Conservation (phyloP, 2,113 vertebrate species). For the mouse (Mus musculus) region DNA sequence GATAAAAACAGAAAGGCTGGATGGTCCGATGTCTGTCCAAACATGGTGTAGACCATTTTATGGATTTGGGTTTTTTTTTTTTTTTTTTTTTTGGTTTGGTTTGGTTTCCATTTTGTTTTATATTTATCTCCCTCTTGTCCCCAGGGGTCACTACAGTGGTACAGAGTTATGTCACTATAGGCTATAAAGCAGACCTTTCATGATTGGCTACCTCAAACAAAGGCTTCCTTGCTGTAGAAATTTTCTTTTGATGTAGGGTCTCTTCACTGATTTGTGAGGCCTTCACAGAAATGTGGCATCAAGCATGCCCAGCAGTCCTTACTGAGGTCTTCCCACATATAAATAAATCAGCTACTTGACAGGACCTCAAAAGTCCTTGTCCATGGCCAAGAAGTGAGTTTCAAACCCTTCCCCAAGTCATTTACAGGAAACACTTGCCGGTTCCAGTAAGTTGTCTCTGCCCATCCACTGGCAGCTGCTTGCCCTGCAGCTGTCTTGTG, state of each 20-base stretch:
- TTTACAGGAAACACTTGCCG: slow-evolving; percentile 56
- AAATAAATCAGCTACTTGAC: slow-evolving; percentile 24
- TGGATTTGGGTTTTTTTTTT: neutral
- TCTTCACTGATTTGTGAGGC: slow-evolving; percentile 51
- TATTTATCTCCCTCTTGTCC: neutral
- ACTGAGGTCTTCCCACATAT: slow-evolving; percentile 6
- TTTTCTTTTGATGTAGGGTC: neutral
- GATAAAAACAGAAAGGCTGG: slow-evolving; percentile 14
- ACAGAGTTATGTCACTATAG: neutral
- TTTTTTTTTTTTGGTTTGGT: neutral
- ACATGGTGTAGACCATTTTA: neutral
- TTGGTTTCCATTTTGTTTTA: too few species aligned
- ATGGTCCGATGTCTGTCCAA: neutral
- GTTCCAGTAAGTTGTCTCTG: slow-evolving; percentile 39
- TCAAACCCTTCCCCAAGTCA: slow-evolving; percentile 61
- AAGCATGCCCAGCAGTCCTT: slow-evolving; percentile 59
- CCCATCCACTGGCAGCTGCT: neutral
- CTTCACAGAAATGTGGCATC: neutral
- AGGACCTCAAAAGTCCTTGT: slow-evolving; percentile 15
- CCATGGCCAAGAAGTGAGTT: slow-evolving; percentile 48
- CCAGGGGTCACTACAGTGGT: neutral
- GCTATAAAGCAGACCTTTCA: neutral
- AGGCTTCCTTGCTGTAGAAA: neutral
- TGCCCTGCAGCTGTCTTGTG: neutral
- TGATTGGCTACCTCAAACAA: neutral